These are phyloP conservation scores for Orchestia grillus DNA, from an alignment of 1,140 invertebrate genomes.

Conservation along the genomic window DNA sequence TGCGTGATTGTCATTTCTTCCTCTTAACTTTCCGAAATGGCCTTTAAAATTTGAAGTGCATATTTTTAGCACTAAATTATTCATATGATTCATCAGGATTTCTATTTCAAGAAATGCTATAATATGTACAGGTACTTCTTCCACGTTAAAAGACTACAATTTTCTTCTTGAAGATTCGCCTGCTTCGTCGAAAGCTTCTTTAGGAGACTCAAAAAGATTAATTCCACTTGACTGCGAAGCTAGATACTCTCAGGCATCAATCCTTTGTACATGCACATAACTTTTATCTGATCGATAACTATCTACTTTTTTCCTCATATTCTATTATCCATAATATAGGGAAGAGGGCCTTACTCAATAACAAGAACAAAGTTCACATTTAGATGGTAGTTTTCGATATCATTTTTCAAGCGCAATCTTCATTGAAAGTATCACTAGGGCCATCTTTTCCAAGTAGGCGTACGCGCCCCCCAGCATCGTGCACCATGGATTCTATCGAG, in stretches of 20 bases:
- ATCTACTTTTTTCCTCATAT: background rate
- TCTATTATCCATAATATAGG: conserved; percentile 22
- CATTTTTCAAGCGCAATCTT: background rate
- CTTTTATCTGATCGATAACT: background rate
- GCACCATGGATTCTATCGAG: background rate
- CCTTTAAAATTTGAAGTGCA: too few relatives aligned
- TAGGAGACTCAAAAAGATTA: background rate
- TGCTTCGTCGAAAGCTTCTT: background rate
- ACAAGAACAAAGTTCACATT: conserved; percentile 28
- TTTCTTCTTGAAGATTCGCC: too few relatives aligned
- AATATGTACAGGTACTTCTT: too few relatives aligned
- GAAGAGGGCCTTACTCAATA: conserved; percentile 2
- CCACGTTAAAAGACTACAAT: too few relatives aligned
- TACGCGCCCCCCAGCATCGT: background rate
- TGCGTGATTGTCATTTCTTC: too few relatives aligned
- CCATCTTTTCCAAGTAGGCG: conserved; percentile 9
- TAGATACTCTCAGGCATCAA: background rate
- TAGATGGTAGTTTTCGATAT: background rate
- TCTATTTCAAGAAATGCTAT: too few relatives aligned
- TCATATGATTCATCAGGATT: too few relatives aligned
- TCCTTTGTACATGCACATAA: background rate
- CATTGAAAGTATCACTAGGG: conserved; percentile 16
- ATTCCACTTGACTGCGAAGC: background rate
- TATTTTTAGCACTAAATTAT: too few relatives aligned
- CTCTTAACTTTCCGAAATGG: too few relatives aligned